These are phyloP conservation scores for Neopelma chrysocephalum DNA, from an alignment of 2,797 vertebrate species.

Conservation along the genomic window DNA sequence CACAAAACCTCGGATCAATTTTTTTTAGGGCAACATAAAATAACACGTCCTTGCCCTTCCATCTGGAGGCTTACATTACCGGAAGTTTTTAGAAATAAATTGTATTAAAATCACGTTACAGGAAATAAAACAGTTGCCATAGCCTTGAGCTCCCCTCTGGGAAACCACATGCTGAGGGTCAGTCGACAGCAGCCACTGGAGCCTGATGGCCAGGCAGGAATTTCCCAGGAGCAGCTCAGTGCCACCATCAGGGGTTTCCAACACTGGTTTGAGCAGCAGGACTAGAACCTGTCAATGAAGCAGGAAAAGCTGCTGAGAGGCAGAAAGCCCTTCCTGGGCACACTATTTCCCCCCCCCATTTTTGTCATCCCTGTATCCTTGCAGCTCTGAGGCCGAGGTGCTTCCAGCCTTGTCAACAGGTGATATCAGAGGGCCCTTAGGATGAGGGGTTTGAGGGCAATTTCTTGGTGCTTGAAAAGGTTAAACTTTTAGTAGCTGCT, in stretches of 20 bases:
- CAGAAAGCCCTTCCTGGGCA: neutral
- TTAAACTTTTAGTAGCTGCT: neutral
- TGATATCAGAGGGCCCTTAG: neutral
- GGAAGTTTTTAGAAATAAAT: neutral
- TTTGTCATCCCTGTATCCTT: neutral
- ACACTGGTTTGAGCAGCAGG: rapidly evolving
- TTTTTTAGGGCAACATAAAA: neutral
- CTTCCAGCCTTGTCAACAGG: neutral
- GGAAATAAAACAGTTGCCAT: neutral
- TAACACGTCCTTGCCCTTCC: neutral
- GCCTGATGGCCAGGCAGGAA: neutral
- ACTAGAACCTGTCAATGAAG: neutral
- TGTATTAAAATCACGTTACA: neutral
- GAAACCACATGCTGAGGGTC: neutral
- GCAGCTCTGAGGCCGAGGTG: rapidly evolving
- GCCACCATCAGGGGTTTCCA: neutral
- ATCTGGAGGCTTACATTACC: neutral
- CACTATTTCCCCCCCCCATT: neutral
- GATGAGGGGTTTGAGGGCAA: neutral
- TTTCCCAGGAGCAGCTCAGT: neutral
- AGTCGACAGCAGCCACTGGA: neutral
- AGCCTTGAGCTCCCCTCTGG: neutral
- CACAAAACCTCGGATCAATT: neutral
- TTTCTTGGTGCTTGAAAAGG: neutral
- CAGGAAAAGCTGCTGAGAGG: neutral